Base-by-base conservation (phyloP, 2,888 invertebrate genomes). In the Trichacis sp. region DNA sequence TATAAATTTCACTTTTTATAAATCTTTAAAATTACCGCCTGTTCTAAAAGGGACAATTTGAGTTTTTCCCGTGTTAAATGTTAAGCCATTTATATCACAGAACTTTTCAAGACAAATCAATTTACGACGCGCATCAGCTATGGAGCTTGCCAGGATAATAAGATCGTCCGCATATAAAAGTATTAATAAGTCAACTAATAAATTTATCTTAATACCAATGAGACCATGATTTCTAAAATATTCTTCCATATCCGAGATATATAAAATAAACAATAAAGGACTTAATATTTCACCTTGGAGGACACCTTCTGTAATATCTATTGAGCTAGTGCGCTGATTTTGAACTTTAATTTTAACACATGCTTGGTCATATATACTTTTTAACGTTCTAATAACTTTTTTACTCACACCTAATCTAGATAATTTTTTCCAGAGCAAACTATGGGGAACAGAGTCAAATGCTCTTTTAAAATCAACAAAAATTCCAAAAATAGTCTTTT, bases 21-120 rank as follows among this genome's bases (percentile, higher is more conserved):
- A 29, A 8, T 24, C 24, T 8, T 24, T 24, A 24, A 24, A 24
- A 33, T 55, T 65, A 2, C 68, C 67, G 0, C 69, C 69, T 14
- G 58, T 63, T 30, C 53, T 48, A 43, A 69, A 72, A 11, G 68
- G 54, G 14, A 70, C 51, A 29, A 73, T 68, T 60, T 73, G 73
- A 14, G 71, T 71, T 58, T 71, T 73, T 1, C 6, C 29, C 17
- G 62, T 29, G 45, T 73, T 73, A 9, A 72, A n/a, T n/a, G n/a
- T n/a, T n/a, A n/a, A n/a, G n/a, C n/a, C n/a, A n/a, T n/a, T n/a
- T n/a, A n/a, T n/a, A n/a, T n/a, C n/a, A n/a, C n/a, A 5, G 24
- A 3, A 24, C 4, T 24, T 5, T 8, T 24, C 24, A 24, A 24
- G 24, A 3, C 24, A 24, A 8, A 8, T 24, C 24, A 24, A 24